These are phyloP conservation scores for Harpagus bidentatus DNA, from an alignment of 2,113 vertebrate genomes.

Conservation along the genomic window DNA sequence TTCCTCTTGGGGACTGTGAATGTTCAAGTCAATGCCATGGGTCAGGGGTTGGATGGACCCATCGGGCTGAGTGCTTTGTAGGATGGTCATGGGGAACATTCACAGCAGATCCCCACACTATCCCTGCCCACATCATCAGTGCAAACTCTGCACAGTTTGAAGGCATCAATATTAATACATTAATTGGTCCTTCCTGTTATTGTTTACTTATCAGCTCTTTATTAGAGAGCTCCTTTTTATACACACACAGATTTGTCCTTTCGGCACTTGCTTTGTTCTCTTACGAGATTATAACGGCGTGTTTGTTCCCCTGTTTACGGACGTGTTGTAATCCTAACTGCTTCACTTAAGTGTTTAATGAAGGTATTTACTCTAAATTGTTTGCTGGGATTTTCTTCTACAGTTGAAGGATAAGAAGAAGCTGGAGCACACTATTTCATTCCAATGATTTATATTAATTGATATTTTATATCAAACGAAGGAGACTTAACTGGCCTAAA, in stretches of 20 bases:
- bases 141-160: background rate
- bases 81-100: background rate
- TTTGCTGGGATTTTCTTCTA: conserved; percentile 23
- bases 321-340: background rate
- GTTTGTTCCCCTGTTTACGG: conserved; percentile 20
- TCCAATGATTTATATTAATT: background rate
- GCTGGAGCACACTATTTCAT: background rate
- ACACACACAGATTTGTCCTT: background rate
- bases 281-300: background rate
- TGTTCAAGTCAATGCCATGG: background rate
- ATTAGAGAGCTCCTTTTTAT: background rate
- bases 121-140: background rate
- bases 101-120: background rate
- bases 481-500: background rate
- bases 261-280: background rate
- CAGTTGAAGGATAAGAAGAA: background rate
- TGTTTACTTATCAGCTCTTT: background rate
- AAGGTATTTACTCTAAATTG: conserved; percentile 45
- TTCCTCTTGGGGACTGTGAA: background rate
- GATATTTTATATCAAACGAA: background rate
- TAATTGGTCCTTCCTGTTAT: background rate
- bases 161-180: background rate
- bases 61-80: rapidly evolving
- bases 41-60: too few species aligned
- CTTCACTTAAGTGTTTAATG: conserved; percentile 34